Base-by-base conservation (phyloP, 2,797 vertebrate species). In the Spinus pinus region DNA sequence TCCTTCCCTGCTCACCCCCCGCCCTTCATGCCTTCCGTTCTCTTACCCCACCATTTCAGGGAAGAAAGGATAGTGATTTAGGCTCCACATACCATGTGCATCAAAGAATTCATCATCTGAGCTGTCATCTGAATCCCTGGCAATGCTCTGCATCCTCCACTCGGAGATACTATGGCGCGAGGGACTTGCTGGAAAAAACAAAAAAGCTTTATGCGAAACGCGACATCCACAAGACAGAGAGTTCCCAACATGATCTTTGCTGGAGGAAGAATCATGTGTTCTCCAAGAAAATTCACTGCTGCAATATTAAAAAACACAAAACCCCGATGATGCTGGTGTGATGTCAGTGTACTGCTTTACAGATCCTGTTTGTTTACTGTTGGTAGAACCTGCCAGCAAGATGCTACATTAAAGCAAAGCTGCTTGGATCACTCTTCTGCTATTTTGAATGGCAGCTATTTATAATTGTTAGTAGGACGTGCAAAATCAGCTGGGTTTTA, bases 121-220 rank as follows among this genome's bases (percentile, higher is more conserved):
- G 98, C 99, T 99, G 97, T 99, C 99, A 6, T 99, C 99, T 0
- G 99, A 99, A 97, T 99, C 99, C 67, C 99, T 98, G 33, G 99
- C 99, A 25, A 99, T 99, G 95, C 99, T 99, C 98, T 99, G 99
- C 99, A 99, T 99, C 96, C 99, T 98, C 99, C 99, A 99, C 97
- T 99, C 99, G 0, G 99, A 99, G 97, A 99, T 97, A 97, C 98
- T 99, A 97, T 99, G 99, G 94, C 98, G 98, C 13, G 99, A 99
- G 20, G 99, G 99, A 67, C 99, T 99, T 65, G 98, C 99, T 99
- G 98, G 87, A 97, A 97, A 35, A 86, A 90, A 96, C 94, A 97
- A 6, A 70, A 74, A n/a, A 79, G 86, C 82, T 81, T 84, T 53
- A 72, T 78, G 84, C 37, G n/a, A 89, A 47, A 81, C 14, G 70